Conservation (phyloP, 2,797 vertebrate genomes). For the Euthynnus affinis region DNA sequence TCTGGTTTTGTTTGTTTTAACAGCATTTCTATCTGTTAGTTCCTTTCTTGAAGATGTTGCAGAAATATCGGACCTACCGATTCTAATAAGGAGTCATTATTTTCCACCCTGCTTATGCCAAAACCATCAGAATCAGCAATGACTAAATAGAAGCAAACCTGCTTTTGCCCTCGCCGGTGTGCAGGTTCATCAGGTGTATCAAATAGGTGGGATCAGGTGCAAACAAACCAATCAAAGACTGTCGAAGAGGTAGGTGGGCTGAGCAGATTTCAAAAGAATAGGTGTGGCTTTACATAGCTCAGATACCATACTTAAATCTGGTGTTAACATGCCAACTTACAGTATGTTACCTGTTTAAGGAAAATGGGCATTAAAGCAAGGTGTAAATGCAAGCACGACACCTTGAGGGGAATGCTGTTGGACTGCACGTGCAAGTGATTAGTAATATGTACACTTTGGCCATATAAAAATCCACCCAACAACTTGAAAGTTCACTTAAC, state of each 20-base stretch:
- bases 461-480: too few relatives aligned
- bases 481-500: too few relatives aligned
- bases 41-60: background rate
- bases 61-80: background rate
- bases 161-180: background rate
- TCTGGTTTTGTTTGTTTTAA: background rate
- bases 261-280: background rate
- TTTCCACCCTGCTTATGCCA: slow-evolving; percentile 16
- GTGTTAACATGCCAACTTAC: too few relatives aligned
- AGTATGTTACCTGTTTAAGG: background rate
- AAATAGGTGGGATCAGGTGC: background rate
- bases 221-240: background rate
- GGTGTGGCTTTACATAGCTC: background rate
- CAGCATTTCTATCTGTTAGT: background rate
- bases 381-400: too few relatives aligned
- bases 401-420: too few relatives aligned
- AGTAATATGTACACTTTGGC: too few relatives aligned
- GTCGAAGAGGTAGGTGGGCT: background rate
- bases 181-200: background rate
- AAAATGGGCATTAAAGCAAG: background rate
- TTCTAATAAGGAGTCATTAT: background rate
- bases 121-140: background rate
- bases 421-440: too few relatives aligned
- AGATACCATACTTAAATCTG: too few relatives aligned
- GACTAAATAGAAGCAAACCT: background rate